Evolutionary conservation across 2,888 invertebrate genomes (phyloP), one percentile per base, ranked within the genome.

Genomic region (Xiphydria camelus): DNA sequence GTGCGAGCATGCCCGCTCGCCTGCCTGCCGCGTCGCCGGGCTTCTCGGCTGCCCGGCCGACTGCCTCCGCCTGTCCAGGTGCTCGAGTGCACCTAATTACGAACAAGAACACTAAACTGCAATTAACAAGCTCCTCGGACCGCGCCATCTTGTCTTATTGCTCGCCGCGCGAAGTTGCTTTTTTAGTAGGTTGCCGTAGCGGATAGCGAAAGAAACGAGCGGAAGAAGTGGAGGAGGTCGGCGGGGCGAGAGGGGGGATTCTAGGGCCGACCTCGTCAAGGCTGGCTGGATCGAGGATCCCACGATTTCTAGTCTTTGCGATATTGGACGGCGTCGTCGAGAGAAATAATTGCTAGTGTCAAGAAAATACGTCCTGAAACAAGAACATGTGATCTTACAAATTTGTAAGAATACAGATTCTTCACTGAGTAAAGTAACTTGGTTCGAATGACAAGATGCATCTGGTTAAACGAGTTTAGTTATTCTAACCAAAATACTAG

Each of bases 71-170:
- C 43, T 51, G 59, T 53, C 66, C 70, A 68, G 68, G 63, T 66
- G 66, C 66, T 64, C 67, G 61, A 64, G 60, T 64, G 54, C 61
- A 64, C 65, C 69, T 73, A 73, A 73, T 71, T 72, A 70, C 67
- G 62, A 67, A 62, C 61, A 61, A 67, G 69, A 72, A 65, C 66
- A 66, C 70, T 70, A 70, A 72, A 72, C 66, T 69, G 69, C 68
- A 71, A 73, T 73, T 73, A 72, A 72, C 69, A 62, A 69, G 67
- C 56, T 54, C 60, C 52, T 38, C 49, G 39, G 40, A 25, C 51
- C 47, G 52, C 53, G 65, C 63, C 62, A 61, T 66, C 59, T 62
- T 60, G 57, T 55, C 59, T 64, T 64, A 59, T 63, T 66, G 61
- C 57, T 53, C 38, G 42, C 5, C 37, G 7, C n/a, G 10, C 37